Evolutionary conservation across 2,113 vertebrate genomes (phyloP).

Genomic region (Capreolus pygargus): DNA sequence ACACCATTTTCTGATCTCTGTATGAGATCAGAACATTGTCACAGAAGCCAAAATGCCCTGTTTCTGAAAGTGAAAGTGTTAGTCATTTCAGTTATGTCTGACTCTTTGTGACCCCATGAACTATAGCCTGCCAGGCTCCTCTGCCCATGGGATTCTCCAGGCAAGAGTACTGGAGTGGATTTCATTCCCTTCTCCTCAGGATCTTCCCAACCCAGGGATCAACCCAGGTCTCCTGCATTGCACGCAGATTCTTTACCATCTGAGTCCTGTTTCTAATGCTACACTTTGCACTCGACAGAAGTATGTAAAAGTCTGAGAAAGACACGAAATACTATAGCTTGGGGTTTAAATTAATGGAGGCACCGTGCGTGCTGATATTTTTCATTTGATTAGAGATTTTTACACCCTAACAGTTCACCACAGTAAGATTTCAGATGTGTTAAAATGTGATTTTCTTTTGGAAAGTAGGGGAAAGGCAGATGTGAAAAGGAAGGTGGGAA

Average conservation of each 20-base stretch:
- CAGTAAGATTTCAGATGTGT: neutral
- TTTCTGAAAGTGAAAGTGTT: neutral
- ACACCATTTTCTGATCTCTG: neutral
- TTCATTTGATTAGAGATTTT: neutral
- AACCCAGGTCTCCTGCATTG: neutral
- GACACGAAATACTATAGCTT: neutral
- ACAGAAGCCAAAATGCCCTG: neutral
- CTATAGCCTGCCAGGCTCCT: neutral
- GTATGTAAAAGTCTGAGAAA: neutral
- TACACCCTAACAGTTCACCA: neutral
- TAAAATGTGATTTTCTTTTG: neutral
- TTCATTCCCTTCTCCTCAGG: neutral
- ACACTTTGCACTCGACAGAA: neutral
- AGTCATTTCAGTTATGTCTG: neutral
- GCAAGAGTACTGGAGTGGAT: neutral
- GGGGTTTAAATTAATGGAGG: neutral
- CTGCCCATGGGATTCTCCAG: neutral
- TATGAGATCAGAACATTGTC: neutral
- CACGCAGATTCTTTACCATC: neutral
- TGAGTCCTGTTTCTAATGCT: neutral
- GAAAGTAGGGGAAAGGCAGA: neutral
- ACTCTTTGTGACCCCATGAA: neutral
- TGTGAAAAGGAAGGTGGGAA: neutral
- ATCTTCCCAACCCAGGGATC: neutral
- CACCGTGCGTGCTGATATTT: neutral